Conservation (phyloP, 2,113 vertebrate species). For the Rhombomys opimus region DNA sequence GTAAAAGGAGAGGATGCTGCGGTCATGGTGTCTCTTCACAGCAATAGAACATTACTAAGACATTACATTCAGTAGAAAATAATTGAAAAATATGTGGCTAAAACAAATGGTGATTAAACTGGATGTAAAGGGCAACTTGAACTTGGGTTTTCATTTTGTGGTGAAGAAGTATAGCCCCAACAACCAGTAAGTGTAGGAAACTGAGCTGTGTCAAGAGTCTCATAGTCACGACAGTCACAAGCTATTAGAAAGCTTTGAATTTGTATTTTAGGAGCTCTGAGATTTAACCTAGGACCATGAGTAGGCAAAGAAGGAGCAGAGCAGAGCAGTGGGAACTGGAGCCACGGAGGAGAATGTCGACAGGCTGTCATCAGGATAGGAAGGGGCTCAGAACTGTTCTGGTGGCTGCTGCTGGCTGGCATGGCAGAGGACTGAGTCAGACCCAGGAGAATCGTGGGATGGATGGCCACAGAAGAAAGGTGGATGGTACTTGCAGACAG, state of each 20-base stretch:
- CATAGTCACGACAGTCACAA: not conserved
- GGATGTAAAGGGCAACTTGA: constrained; percentile 9
- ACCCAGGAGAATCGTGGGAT: not conserved
- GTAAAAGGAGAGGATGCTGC: not conserved
- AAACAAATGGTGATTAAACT: not conserved
- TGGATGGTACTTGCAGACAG: not conserved
- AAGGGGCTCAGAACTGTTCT: not conserved
- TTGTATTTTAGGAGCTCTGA: not conserved
- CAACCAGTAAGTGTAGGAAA: not conserved
- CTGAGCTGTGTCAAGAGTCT: not conserved
- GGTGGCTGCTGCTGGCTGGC: not conserved
- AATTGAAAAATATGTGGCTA: not conserved
- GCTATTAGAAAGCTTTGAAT: not conserved
- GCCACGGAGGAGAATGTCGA: not conserved
- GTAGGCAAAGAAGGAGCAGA: not conserved
- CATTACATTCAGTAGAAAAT: not conserved
- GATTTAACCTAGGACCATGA: constrained; percentile 3
- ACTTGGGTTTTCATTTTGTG: not conserved
- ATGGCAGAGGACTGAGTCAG: not conserved
- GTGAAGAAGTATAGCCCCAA: not conserved
- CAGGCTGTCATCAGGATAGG: not conserved
- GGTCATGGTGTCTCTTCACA: not conserved
- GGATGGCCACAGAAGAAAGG: not conserved
- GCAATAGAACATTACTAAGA: not conserved
- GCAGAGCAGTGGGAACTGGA: not conserved